Percentiles rank a stretch among this genome's conserved stretches.
phyloP scores from a whole-genome alignment of 2,797 vertebrate genomes.

The Hydrocynus forskahlii region DNA sequence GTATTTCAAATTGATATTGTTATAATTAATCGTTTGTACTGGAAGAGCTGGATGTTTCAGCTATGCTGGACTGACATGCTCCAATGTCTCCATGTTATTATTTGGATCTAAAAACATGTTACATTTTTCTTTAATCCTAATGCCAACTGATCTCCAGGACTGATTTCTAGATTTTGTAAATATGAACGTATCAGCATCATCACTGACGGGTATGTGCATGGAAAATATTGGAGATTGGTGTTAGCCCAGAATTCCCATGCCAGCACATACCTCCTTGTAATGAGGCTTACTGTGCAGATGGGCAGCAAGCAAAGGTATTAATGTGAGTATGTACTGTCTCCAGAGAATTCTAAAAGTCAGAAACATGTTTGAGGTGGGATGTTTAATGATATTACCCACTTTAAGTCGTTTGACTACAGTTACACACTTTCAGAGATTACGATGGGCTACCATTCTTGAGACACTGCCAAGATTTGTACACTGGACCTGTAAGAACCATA shows the following conservation, averaged over 20 bases:
- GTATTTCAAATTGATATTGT: no score
- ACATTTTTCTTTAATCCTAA: no score
- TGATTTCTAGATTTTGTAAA: not conserved
- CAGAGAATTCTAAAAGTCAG: conserved; percentile 25
- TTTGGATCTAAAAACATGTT: not conserved
- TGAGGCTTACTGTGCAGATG: not conserved
- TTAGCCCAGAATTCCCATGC: not conserved
- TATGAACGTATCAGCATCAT: not conserved
- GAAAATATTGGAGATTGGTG: not conserved
- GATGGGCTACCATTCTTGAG: conserved; percentile 31
- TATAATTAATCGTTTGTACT: no score
- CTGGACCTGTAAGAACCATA: conserved; percentile 48
- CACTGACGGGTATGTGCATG: not conserved
- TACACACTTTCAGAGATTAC: conserved; percentile 41
- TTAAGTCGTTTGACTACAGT: conserved; percentile 39
- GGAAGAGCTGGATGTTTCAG: not conserved
- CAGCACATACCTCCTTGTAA: not conserved
- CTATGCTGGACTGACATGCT: not conserved
- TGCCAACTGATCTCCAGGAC: no score
- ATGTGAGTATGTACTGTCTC: not conserved
- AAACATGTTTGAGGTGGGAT: conserved; percentile 47
- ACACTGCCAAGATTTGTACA: conserved; percentile 38
- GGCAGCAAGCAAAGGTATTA: not conserved
- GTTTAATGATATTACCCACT: conserved; percentile 47
- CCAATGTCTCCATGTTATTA: not conserved